phyloP scores from a whole-genome alignment of 2,888 invertebrate species.

The Gasteruption jaculator region DNA sequence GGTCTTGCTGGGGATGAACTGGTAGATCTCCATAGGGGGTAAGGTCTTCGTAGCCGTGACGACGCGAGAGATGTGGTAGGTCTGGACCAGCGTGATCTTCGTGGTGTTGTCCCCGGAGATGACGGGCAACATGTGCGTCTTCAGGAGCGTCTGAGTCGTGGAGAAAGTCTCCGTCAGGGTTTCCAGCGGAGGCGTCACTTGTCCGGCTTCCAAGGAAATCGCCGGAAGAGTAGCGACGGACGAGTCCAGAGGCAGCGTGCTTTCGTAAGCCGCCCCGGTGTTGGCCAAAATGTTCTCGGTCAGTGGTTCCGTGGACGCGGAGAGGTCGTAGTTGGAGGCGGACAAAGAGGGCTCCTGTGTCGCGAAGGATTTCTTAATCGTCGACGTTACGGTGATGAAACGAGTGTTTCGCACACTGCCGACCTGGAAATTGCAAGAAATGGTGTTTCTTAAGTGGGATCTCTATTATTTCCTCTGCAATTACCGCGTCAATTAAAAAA shows the following conservation, averaged over 20 bases:
- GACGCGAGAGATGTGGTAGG: slow-evolving; percentile 79
- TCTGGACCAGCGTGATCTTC: slow-evolving; percentile 80
- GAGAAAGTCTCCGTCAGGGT: slow-evolving; percentile 88
- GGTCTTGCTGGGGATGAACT: slow-evolving; percentile 80
- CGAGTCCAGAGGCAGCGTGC: slow-evolving; percentile 67
- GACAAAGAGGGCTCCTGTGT: slow-evolving; percentile 59
- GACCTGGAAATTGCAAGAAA: slow-evolving; percentile 71
- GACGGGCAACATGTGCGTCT: slow-evolving; percentile 84
- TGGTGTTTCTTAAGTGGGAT: too few relatives aligned
- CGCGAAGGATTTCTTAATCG: slow-evolving; percentile 73
- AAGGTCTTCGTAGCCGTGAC: slow-evolving; percentile 88
- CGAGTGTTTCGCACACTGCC: slow-evolving; percentile 83
- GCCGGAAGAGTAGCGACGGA: slow-evolving; percentile 81
- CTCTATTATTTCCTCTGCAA: too few relatives aligned
- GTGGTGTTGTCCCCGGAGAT: slow-evolving; percentile 71
- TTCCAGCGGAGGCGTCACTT: slow-evolving; percentile 82
- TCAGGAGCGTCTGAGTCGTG: slow-evolving; percentile 81
- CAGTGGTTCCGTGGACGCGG: slow-evolving; percentile 72
- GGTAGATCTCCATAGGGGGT: slow-evolving; percentile 82
- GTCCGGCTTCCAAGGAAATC: slow-evolving; percentile 69
- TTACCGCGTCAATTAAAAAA: too few relatives aligned
- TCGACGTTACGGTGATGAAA: slow-evolving; percentile 83
- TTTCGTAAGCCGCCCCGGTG: slow-evolving; percentile 68
- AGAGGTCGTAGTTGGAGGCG: too few relatives aligned
- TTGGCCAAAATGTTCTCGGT: slow-evolving; percentile 85